These are phyloP conservation scores for Cherax destructor DNA, from an alignment of 1,140 invertebrate genomes.

Conservation along the genomic window DNA sequence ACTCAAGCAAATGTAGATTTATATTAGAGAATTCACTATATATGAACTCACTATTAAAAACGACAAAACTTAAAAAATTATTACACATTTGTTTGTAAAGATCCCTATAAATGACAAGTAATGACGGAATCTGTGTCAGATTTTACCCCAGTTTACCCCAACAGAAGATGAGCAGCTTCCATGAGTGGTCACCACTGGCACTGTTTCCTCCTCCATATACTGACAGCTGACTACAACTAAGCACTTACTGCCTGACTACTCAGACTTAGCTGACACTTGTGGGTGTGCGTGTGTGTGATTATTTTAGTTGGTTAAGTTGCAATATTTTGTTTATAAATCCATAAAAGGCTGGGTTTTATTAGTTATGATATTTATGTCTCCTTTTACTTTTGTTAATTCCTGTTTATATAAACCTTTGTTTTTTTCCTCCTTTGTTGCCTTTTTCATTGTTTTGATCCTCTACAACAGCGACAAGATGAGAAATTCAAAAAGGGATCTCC, in stretches of 20 bases:
- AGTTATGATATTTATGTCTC: slow-evolving; percentile 2
- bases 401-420: slow-evolving; percentile 1
- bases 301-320: slow-evolving; percentile 14
- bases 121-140: background rate
- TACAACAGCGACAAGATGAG: slow-evolving; percentile 19
- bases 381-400: slow-evolving; percentile 9
- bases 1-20: too few species aligned
- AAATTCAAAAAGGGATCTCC: slow-evolving; percentile 1
- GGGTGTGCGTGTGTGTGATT: background rate
- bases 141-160: background rate
- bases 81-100: background rate
- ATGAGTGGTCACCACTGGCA: background rate
- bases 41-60: too few species aligned
- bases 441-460: slow-evolving; percentile 13
- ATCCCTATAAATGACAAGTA: background rate
- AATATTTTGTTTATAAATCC: slow-evolving; percentile 41
- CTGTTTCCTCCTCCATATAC: background rate
- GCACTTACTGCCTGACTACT: background rate
- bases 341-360: slow-evolving; percentile 55
- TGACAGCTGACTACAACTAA: background rate
- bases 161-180: slow-evolving; percentile 1
- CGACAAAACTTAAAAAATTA: background rate
- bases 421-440: background rate
- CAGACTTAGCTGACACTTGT: background rate
- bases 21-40: too few species aligned